Percentiles rank a stretch among this genome's conserved stretches.
phyloP scores from a whole-genome alignment of 1,140 invertebrate species.

The Drosophila cardini region DNA sequence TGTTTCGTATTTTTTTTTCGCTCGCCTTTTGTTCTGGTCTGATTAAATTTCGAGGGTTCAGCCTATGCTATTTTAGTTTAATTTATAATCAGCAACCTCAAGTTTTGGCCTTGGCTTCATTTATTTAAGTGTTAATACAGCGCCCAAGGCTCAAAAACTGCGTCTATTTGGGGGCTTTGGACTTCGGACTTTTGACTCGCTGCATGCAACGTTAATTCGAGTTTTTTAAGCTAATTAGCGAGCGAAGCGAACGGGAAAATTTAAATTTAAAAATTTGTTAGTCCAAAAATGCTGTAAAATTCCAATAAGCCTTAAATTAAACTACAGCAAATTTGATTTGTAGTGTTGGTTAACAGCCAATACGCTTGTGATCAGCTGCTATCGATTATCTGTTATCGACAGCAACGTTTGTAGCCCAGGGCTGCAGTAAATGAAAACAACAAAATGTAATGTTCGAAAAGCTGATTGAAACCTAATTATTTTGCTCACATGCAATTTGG shows the following conservation, averaged over 20 bases:
- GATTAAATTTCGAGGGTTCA: conserved; percentile 63
- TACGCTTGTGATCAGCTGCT: background rate
- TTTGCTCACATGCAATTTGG: conserved; percentile 31
- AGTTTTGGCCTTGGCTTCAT: conserved; percentile 35
- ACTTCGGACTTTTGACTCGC: conserved; percentile 1
- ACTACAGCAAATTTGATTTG: background rate
- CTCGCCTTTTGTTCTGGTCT: conserved; percentile 63
- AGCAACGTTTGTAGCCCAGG: background rate
- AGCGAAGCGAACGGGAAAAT: background rate
- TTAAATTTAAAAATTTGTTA: conserved; percentile 5
- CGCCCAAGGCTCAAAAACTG: conserved; percentile 7
- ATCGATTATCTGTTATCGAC: background rate
- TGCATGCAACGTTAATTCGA: conserved; percentile 12
- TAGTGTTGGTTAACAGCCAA: conserved; percentile 1
- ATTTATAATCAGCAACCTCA: conserved; percentile 35
- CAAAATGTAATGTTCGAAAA: conserved; percentile 9
- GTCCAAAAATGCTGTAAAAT: background rate
- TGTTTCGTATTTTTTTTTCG: conserved; percentile 33
- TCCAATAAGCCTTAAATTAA: background rate
- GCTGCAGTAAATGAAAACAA: background rate
- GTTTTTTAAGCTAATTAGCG: conserved; percentile 32
- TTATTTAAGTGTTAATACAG: conserved; percentile 42
- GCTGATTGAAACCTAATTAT: conserved; percentile 11
- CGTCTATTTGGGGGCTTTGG: conserved; percentile 10
- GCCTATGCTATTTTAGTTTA: conserved; percentile 42